Conservation (phyloP, 2,113 vertebrate genomes). For the Rhea pennata region DNA sequence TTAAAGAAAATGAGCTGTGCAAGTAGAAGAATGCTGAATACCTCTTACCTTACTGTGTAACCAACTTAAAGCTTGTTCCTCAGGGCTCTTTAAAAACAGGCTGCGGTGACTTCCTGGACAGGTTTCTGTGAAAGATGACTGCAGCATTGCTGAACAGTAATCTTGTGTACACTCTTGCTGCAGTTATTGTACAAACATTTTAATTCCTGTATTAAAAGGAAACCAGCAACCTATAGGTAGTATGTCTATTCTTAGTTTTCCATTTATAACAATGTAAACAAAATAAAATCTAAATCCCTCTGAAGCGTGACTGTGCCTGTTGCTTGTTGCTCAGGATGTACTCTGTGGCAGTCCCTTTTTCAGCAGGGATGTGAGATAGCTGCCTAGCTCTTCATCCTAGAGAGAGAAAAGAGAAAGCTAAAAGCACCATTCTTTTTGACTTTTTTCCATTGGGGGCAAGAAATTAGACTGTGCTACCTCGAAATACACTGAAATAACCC, state of each 20-base stretch:
- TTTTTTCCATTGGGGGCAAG: fast-evolving
- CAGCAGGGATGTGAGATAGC: slow-evolving; percentile 89
- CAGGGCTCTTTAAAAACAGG: not conserved
- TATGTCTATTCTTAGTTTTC: not conserved
- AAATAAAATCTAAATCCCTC: not conserved
- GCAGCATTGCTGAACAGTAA: not conserved
- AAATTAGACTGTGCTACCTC: not conserved
- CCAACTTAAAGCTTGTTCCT: not conserved
- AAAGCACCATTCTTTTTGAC: not conserved
- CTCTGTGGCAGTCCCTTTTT: slow-evolving; percentile 91
- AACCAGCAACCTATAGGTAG: not conserved
- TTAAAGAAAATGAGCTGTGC: not conserved
- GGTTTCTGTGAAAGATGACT: fast-evolving
- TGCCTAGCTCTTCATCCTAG: slow-evolving; percentile 96
- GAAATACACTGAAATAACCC: not conserved
- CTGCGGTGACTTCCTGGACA: fast-evolving
- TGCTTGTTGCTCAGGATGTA: slow-evolving; percentile 53
- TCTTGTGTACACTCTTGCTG: not conserved
- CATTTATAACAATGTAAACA: not conserved
- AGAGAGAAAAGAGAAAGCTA: not conserved
- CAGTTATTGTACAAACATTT: not conserved
- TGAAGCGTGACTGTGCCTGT: too few species aligned
- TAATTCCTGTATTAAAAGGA: slow-evolving; percentile 24
- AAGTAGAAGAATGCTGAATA: not conserved
- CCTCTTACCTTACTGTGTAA: not conserved